Evolutionary conservation across 2,113 vertebrate species (phyloP).

Genomic region (Zapus hudsonius): DNA sequence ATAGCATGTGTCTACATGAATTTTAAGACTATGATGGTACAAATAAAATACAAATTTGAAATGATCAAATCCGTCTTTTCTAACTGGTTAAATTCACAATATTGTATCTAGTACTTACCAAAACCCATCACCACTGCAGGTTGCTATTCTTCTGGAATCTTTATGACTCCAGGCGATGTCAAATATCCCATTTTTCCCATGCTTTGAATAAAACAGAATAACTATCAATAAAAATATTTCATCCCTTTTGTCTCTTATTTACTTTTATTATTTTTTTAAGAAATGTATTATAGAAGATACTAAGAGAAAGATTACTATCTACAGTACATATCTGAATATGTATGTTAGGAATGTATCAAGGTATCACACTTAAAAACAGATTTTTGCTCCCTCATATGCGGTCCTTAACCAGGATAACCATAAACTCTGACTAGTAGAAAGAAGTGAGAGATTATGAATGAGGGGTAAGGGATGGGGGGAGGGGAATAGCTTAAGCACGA

Average conservation of each 20-base stretch:
- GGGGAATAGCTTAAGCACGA: too few relatives aligned
- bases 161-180: constrained; percentile 99
- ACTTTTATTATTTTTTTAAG: constrained; percentile 48
- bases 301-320: neutral
- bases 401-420: too few relatives aligned
- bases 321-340: neutral
- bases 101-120: constrained; percentile 88
- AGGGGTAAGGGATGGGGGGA: too few relatives aligned
- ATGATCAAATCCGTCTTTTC: neutral
- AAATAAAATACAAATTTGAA: neutral
- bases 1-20: neutral
- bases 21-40: neutral
- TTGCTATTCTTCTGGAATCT: constrained; percentile 98
- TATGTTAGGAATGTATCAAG: neutral
- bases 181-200: constrained; percentile 98
- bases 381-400: too few relatives aligned
- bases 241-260: constrained; percentile 85
- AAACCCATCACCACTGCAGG: constrained; percentile 96
- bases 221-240: constrained; percentile 89
- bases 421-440: too few relatives aligned
- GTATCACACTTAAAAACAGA: neutral
- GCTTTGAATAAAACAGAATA: constrained; percentile 92
- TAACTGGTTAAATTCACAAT: neutral
- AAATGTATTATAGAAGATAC: neutral
- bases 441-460: too few relatives aligned